A percentile compares a stretch with the other conserved stretches of the same genome.
phyloP scores from a whole-genome alignment of 2,888 invertebrate species.

The Rhagium mordax region DNA sequence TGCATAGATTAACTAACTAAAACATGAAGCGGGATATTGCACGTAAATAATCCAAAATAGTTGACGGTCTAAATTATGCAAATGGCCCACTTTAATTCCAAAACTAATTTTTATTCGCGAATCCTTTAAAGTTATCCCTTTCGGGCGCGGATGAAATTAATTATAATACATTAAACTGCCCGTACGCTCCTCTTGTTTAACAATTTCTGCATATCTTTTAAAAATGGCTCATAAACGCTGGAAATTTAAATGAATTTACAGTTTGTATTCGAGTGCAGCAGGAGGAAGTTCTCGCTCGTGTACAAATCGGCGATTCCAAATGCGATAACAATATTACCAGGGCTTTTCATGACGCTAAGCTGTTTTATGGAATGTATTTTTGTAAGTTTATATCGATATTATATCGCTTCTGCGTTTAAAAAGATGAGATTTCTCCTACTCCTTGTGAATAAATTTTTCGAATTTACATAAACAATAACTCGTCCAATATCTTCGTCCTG shows the following conservation, averaged over 20 bases:
- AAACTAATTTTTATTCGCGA: neutral
- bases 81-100: neutral
- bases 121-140: neutral
- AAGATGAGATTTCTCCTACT: neutral
- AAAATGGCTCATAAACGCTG: constrained; percentile 43
- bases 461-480: neutral
- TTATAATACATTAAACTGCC: neutral
- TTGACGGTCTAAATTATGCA: neutral
- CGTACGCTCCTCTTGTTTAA: constrained; percentile 34
- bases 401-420: constrained; percentile 19
- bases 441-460: neutral
- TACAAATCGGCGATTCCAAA: constrained; percentile 49
- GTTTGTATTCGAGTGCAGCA: constrained; percentile 52
- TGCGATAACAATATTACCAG: constrained; percentile 54
- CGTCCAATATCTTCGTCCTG: neutral
- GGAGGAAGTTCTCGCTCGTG: constrained; percentile 44
- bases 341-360: constrained; percentile 48
- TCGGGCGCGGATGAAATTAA: neutral
- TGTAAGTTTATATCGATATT: constrained; percentile 6
- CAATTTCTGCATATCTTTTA: constrained; percentile 36
- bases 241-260: constrained; percentile 56
- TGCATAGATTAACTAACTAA: no score
- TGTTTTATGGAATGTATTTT: constrained; percentile 51
- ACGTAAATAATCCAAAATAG: neutral
- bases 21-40: no score